Percentiles rank a stretch among this genome's conserved stretches.
phyloP scores from a whole-genome alignment of 2,888 invertebrate species.

The Tholera decimalis region DNA sequence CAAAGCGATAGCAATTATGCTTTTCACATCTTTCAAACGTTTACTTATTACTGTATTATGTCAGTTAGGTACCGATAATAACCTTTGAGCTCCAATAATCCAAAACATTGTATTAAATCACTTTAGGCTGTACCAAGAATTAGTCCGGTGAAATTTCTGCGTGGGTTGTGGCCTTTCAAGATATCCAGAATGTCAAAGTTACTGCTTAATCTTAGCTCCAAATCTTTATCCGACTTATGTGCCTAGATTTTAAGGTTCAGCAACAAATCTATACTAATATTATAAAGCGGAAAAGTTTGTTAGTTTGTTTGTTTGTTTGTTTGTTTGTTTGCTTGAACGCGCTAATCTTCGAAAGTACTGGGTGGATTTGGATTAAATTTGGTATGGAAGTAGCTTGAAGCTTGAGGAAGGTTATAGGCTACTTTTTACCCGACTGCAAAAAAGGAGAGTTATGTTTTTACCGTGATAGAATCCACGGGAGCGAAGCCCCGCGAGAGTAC shows the following conservation, averaged over 20 bases:
- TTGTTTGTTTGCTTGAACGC: neutral
- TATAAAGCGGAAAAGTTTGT: too few relatives aligned
- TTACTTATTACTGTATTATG: neutral
- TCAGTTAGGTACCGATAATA: slow-evolving; percentile 4
- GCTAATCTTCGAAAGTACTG: too few relatives aligned
- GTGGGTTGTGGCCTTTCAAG: neutral
- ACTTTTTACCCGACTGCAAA: too few relatives aligned
- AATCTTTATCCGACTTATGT: neutral
- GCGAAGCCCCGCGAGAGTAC: too few relatives aligned
- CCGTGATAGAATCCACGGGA: too few relatives aligned
- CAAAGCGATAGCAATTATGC: slow-evolving; percentile 1
- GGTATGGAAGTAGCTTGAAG: too few relatives aligned
- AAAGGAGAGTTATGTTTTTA: too few relatives aligned
- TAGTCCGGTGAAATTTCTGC: slow-evolving; percentile 5
- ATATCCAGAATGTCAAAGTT: neutral
- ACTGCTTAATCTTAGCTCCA: neutral
- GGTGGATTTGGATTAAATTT: too few relatives aligned
- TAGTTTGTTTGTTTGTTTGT: neutral
- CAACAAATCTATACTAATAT: too few relatives aligned
- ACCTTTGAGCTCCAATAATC: slow-evolving; percentile 25
- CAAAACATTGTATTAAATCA: slow-evolving; percentile 11
- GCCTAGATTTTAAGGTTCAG: neutral
- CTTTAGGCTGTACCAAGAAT: slow-evolving; percentile 2
- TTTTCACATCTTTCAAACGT: neutral
- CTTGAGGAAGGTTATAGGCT: too few relatives aligned